Evolutionary conservation across 2,797 vertebrate genomes (phyloP).

Genomic region (Chlorospingus semifuscus): DNA sequence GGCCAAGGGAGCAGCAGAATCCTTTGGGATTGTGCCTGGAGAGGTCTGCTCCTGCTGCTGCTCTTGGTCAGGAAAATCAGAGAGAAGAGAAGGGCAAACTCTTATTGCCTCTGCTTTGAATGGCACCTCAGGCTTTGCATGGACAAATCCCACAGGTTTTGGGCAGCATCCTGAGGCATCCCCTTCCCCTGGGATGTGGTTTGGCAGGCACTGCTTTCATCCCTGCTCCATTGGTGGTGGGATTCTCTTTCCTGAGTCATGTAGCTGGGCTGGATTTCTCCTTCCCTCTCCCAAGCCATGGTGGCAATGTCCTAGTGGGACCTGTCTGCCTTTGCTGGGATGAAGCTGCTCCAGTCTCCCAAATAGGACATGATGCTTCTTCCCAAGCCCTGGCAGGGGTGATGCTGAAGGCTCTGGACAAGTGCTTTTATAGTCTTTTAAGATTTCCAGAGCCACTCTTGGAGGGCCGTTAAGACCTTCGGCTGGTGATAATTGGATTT

Average conservation of each 20-base stretch:
- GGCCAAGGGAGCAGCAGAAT: background rate
- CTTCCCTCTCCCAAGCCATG: background rate
- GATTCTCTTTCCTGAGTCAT: fast-evolving
- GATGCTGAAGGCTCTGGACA: background rate
- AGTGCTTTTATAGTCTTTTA: constrained; percentile 64
- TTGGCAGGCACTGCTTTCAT: background rate
- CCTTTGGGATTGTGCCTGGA: background rate
- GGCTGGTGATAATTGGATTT: constrained; percentile 80
- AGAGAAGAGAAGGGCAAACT: background rate
- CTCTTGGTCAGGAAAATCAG: background rate
- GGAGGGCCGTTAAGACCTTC: constrained; percentile 74
- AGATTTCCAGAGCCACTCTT: constrained; percentile 68
- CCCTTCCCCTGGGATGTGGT: background rate
- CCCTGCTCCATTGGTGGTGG: fast-evolving
- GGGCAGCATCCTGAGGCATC: background rate
- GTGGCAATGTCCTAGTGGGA: background rate
- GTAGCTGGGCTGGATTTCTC: background rate
- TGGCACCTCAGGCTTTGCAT: background rate
- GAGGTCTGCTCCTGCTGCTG: background rate
- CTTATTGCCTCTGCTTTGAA: fast-evolving
- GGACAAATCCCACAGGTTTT: background rate
- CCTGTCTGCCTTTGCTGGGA: background rate
- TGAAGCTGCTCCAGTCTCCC: background rate
- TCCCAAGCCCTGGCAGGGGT: background rate
- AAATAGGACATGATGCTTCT: background rate